Evolutionary conservation across 2,113 vertebrate genomes (phyloP).

Genomic region (Pelusios castaneus): DNA sequence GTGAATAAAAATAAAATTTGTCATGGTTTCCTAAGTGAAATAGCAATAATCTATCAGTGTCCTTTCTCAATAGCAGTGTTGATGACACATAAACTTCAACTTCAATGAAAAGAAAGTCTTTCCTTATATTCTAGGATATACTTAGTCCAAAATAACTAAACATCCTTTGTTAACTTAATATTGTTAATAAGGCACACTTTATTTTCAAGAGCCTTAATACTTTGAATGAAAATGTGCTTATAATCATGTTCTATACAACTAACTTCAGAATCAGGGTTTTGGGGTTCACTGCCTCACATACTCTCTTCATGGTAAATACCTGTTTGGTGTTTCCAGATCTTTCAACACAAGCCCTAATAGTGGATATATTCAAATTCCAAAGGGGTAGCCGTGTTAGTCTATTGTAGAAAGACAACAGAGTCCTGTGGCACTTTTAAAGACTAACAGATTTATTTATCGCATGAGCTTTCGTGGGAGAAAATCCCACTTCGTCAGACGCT

Average conservation of each 20-base stretch:
- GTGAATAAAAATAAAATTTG: conserved; percentile 54
- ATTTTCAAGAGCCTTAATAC: background rate
- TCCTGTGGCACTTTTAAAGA: too few relatives aligned
- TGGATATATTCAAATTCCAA: too few relatives aligned
- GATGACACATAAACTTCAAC: background rate
- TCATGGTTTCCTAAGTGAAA: conserved; percentile 20
- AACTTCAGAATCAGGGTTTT: background rate
- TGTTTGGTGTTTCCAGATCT: background rate
- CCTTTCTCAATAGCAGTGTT: background rate
- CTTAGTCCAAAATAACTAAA: background rate
- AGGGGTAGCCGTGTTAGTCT: too few relatives aligned
- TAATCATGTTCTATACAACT: background rate
- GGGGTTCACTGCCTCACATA: background rate
- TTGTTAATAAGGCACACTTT: background rate
- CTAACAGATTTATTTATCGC: too few relatives aligned
- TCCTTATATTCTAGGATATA: background rate
- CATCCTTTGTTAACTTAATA: background rate
- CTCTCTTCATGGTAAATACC: background rate
- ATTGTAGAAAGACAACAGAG: too few relatives aligned
- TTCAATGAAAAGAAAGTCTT: background rate
- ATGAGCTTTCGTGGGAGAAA: too few relatives aligned
- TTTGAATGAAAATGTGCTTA: background rate
- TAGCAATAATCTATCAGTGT: background rate
- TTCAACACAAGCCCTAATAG: background rate
- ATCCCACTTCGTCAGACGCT: too few relatives aligned